A percentile compares a stretch with the other conserved stretches of the same genome.
Conservation (phyloP, 2,888 invertebrate species). For the Eupithecia tripunctaria region DNA sequence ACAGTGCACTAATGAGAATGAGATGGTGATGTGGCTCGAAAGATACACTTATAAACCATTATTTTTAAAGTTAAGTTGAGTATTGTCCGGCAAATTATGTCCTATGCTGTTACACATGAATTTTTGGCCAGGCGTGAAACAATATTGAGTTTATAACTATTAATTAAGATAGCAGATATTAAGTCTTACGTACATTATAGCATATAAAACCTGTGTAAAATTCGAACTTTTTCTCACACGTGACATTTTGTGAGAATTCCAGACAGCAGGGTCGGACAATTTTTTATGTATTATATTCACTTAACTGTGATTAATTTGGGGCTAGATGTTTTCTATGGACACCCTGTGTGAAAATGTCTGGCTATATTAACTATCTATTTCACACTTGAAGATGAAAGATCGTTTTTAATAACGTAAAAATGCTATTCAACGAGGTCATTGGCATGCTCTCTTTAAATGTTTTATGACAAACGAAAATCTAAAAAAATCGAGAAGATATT, state of each 20-base stretch:
- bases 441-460: conserved; percentile 12
- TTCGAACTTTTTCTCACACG: no score
- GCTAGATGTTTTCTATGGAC: not conserved
- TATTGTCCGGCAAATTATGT: no score
- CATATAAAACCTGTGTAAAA: no score
- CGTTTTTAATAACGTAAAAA: conserved; percentile 17
- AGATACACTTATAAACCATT: no score
- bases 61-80: no score
- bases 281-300: not conserved
- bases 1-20: conserved; percentile 9
- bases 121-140: no score
- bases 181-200: no score
- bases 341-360: not conserved
- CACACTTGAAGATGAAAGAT: conserved; percentile 28
- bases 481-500: conserved; percentile 8
- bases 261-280: no score
- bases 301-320: not conserved
- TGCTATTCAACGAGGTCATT: conserved; percentile 13
- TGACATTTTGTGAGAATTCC: no score
- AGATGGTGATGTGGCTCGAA: not conserved
- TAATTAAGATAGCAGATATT: no score
- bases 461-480: conserved; percentile 16
- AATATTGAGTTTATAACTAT: no score
- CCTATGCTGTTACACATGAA: no score
- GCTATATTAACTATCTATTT: not conserved